Conservation (phyloP, 2,113 vertebrate genomes). For the Amazona guildingii region DNA sequence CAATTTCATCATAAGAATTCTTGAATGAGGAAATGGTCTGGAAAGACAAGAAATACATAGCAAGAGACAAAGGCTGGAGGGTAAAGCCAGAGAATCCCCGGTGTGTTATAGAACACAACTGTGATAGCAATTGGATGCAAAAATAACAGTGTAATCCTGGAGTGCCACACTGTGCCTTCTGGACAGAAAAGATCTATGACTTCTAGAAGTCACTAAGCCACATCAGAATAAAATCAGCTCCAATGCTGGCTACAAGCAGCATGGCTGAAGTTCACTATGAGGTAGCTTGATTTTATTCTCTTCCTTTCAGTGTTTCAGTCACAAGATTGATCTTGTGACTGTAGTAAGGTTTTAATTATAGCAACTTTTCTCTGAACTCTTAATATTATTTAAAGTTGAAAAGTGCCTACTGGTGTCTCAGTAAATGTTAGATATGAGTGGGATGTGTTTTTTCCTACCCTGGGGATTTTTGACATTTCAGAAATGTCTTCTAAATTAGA, state of each 20-base stretch:
- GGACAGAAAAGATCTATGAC: background rate
- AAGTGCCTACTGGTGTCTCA: background rate
- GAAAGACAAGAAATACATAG: background rate
- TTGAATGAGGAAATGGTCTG: background rate
- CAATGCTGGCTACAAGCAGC: accelerated
- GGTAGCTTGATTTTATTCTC: background rate
- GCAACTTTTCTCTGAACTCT: background rate
- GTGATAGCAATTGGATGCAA: background rate
- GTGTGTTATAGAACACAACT: background rate
- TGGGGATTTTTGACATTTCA: background rate
- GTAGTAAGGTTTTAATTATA: background rate
- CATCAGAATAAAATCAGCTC: background rate
- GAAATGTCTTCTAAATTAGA: background rate
- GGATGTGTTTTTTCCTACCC: background rate
- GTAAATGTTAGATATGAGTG: background rate
- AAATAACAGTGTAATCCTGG: background rate
- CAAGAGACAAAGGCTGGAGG: background rate
- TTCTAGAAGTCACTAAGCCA: background rate
- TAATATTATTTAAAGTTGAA: background rate
- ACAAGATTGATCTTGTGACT: background rate
- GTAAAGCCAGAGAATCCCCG: background rate
- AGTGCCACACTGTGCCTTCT: background rate
- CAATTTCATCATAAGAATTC: background rate
- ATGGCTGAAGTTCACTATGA: background rate
- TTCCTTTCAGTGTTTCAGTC: background rate